Evolutionary conservation across 2,797 vertebrate species (phyloP).

Genomic region (Pangasius larnaudii): DNA sequence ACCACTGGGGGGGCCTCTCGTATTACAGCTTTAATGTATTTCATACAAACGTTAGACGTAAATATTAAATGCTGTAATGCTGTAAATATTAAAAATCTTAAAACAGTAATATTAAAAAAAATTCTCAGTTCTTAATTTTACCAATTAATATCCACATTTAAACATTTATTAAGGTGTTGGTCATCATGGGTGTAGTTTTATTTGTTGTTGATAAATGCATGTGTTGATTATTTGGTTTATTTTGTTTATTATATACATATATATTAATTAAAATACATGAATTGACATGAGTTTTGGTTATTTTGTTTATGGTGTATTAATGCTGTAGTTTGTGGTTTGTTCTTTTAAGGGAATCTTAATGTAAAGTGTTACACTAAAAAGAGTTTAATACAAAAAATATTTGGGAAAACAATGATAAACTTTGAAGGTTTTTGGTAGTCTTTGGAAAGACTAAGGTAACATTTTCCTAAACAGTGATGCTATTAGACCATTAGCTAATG

Average conservation of each 20-base stretch:
- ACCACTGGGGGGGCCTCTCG: not conserved
- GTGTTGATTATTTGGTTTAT: not conserved
- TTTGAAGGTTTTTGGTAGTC: not conserved
- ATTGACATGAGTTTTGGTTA: not conserved
- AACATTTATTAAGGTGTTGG: not conserved
- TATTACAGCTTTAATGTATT: not conserved
- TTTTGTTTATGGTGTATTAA: not conserved
- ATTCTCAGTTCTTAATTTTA: not conserved
- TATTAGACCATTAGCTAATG: not conserved
- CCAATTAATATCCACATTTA: not conserved
- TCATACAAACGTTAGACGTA: not conserved
- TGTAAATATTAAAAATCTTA: not conserved
- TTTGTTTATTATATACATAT: not conserved
- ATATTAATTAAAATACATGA: not conserved
- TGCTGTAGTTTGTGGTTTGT: not conserved
- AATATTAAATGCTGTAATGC: no score
- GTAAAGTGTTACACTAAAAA: not conserved
- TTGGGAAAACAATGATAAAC: not conserved
- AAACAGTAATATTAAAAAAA: not conserved
- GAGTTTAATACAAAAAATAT: not conserved
- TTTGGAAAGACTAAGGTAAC: not conserved
- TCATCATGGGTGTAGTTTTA: not conserved
- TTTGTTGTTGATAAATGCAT: not conserved
- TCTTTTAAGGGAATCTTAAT: not conserved
- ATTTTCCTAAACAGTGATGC: not conserved